Base-by-base conservation (phyloP, 2,797 vertebrate genomes). In the Pipistrellus pygmaeus region DNA sequence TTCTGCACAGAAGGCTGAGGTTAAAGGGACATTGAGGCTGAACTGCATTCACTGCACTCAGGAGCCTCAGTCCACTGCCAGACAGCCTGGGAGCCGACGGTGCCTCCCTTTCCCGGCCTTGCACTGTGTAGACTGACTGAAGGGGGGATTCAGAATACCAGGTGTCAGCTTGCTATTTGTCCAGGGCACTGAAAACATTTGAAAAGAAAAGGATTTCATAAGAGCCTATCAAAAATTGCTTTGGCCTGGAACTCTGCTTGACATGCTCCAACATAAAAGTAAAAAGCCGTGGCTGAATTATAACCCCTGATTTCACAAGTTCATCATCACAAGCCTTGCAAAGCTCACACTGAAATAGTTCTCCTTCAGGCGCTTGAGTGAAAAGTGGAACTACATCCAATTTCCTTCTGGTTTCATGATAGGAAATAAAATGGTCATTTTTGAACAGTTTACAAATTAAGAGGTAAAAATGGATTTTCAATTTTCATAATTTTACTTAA, bases 401-500 rank as follows among this genome's bases (percentile, higher is more conserved):
- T 92, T 62, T 81, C 41, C 89, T 97, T 97, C 90, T 78, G 88
- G 21, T 57, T 85, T 32, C 14, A 0, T 90, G 30, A 71, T 55
- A 95, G 83, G 85, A 75, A 82, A 95, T 92, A 84, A n/a, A 77
- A 90, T 95, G 96, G 77, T 97, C 82, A 89, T 83, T 97, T 96
- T 77, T 6, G 18, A 96, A 81, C 68, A 96, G 80, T 66, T 97
- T 71, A 93, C 97, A 93, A 71, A 96, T 83, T 90, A 97, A 98
- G 90, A 96, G 93, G 69, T 97, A 86, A 44, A 97, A 97, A 91
- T 41, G 85, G 86, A 75, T 96, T 94, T 60, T 51, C 73, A 13
- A 87, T 96, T 78, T 93, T 96, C 95, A 85, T 97, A 97, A 97
- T 98, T 98, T 98, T 75, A 82, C 92, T 95, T 91, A 88, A 83